Conservation (phyloP, 2,113 vertebrate species). For the Meleagris gallopavo region DNA sequence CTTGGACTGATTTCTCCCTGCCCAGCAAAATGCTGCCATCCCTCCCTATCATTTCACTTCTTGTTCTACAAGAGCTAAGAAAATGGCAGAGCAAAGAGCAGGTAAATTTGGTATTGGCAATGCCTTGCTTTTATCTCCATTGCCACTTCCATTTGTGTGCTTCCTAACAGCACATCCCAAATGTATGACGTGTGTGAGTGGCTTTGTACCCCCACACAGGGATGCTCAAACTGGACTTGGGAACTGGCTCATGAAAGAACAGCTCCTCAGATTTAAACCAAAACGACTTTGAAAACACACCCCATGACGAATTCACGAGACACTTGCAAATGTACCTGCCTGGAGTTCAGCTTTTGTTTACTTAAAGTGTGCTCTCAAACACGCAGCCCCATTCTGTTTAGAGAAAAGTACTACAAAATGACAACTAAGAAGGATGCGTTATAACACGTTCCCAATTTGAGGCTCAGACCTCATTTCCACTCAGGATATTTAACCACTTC, state of each 20-base stretch:
- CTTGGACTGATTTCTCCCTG: background rate
- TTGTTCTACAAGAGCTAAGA: background rate
- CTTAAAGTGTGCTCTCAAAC: background rate
- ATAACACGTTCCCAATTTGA: background rate
- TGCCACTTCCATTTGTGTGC: background rate
- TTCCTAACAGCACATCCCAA: background rate
- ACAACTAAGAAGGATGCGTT: background rate
- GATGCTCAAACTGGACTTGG: background rate
- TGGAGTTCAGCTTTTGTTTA: background rate
- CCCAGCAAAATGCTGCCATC: background rate
- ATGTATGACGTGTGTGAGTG: background rate
- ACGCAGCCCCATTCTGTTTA: background rate
- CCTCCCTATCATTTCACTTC: background rate
- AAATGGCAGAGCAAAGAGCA: background rate
- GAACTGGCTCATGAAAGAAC: background rate
- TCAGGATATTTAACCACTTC: background rate
- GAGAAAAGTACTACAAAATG: background rate
- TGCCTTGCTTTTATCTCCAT: background rate
- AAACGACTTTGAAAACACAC: background rate
- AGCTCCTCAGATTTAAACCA: background rate
- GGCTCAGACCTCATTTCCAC: background rate
- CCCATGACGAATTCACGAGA: background rate
- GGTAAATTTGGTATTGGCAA: background rate
- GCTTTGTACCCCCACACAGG: background rate
- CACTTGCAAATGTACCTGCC: background rate